Conservation (phyloP, 2,113 vertebrate species). For the Laticauda laticaudata region DNA sequence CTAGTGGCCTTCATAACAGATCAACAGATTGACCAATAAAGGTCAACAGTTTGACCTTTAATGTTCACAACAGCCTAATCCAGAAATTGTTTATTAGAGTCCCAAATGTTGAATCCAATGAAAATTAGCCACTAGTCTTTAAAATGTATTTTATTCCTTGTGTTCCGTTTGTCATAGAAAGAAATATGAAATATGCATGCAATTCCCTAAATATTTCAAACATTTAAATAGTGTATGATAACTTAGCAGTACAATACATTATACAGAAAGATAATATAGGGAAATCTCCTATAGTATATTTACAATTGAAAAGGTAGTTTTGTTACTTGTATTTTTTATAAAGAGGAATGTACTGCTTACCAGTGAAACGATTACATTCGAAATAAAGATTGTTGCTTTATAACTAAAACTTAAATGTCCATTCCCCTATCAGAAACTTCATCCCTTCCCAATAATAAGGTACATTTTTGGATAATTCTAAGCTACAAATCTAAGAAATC, state of each 20-base stretch:
- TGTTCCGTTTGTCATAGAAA: constrained; percentile 78
- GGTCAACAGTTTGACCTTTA: neutral
- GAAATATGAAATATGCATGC: constrained; percentile 82
- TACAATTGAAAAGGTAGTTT: constrained; percentile 72
- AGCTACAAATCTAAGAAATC: constrained; percentile 54
- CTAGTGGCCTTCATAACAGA: neutral
- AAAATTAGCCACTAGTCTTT: constrained; percentile 36
- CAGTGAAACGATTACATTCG: constrained; percentile 47
- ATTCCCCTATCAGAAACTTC: constrained; percentile 33
- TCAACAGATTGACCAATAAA: no score
- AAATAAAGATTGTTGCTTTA: constrained; percentile 48
- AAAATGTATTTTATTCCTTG: constrained; percentile 79
- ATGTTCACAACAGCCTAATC: neutral
- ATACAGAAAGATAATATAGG: constrained; percentile 72
- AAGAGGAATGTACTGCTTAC: constrained; percentile 71
- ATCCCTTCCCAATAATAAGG: constrained; percentile 46
- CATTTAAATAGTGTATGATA: constrained; percentile 84
- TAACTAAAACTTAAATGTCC: constrained; percentile 54
- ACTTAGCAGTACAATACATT: constrained; percentile 77
- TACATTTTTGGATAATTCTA: constrained; percentile 52
- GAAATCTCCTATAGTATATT: constrained; percentile 71
- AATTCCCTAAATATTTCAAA: constrained; percentile 75
- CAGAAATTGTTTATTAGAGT: neutral
- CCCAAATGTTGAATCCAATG: neutral
- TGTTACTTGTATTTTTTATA: constrained; percentile 63